Evolutionary conservation across 2,797 vertebrate genomes (phyloP), one percentile per base, ranked within the genome.

Genomic region (Momotus momota): DNA sequence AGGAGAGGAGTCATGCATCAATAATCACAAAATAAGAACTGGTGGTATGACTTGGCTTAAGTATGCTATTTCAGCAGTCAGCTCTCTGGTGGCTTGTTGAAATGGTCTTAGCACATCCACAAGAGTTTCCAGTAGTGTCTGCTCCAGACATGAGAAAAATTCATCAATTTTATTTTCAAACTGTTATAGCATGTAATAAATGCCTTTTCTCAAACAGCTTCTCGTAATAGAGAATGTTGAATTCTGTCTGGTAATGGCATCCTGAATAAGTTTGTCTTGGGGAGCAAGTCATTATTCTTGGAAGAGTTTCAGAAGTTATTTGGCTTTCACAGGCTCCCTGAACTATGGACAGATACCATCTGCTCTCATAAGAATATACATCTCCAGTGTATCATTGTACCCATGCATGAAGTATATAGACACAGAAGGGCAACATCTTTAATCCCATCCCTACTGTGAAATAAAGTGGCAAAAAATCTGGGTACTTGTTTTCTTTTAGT

Each of bases 261-360:
- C 75, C 96, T 94, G 88, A 94, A 91, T 69, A 79, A 95, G 88
- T 91, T 95, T 94, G 71, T 89, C 74, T 81, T 78, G 64, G 79
- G 72, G 64, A 90, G 77, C 49, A 96, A 96, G 77, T 85, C 49
- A 55, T 90, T 94, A 89, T 94, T 93, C 58, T 93, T 95, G 91
- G 88, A 96, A 93, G 66, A 66, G 54, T 97, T 94, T 97, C 97
- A 96, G 81, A 94, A 94, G 91, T 26, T 85, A 91, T 92, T 91
- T 86, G 74, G 57, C 79, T 96, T 96, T 94, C 73, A 64, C 38
- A 81, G 77, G 65, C 70, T 90, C 90, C 81, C 62, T 82, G 93
- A 91, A 93, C 81, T 72, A 86, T 38, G 86, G 71, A 88, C 85
- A 75, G 75, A 64, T 75, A 70, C 51, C 55, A 58, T 85, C 83